Evolutionary conservation across 2,888 invertebrate species (phyloP).

Genomic region (Liopterus haemorrhoidalis): DNA sequence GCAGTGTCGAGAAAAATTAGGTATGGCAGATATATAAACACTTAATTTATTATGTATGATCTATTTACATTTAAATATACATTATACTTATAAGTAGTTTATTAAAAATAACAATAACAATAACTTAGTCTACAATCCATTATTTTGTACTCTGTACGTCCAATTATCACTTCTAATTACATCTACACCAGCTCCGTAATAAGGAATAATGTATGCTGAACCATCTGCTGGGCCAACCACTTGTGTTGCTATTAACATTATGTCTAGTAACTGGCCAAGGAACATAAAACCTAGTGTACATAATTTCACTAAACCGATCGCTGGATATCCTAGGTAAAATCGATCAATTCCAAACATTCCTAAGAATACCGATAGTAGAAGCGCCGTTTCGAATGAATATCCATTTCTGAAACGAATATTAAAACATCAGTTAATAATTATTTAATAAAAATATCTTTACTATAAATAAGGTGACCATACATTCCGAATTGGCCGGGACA

Average conservation of each 20-base stretch:
- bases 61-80: no score
- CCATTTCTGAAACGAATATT: constrained; percentile 68
- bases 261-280: constrained; percentile 88
- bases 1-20: no score
- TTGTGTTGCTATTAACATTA: constrained; percentile 92
- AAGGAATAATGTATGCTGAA: constrained; percentile 87
- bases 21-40: no score
- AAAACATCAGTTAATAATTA: no score
- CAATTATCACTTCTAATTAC: constrained; percentile 77
- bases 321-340: constrained; percentile 97
- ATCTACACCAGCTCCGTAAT: constrained; percentile 82
- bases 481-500: no score
- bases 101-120: no score
- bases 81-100: no score
- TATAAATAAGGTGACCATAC: no score
- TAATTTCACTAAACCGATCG: constrained; percentile 88
- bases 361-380: constrained; percentile 89
- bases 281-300: constrained; percentile 96
- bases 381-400: constrained; percentile 84
- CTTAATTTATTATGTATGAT: no score
- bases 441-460: no score
- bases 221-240: constrained; percentile 92
- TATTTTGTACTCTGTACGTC: constrained; percentile 74
- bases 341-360: constrained; percentile 98
- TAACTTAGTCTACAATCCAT: constrained; percentile 75